These are phyloP conservation scores for Triplophysa rosa DNA, from an alignment of 2,113 vertebrate species.

Conservation along the genomic window DNA sequence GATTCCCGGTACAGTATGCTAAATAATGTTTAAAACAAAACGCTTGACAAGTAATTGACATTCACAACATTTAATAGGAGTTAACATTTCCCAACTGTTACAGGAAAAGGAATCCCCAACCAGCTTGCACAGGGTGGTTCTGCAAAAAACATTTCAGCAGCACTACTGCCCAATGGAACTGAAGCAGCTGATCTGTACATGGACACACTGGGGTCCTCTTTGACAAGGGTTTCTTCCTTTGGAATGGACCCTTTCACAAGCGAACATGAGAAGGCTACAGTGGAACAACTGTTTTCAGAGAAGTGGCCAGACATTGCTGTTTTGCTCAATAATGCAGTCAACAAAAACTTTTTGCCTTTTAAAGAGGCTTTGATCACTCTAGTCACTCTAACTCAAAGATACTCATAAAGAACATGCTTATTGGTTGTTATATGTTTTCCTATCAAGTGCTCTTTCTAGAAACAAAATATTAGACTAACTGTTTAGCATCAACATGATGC, in stretches of 20 bases:
- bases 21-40: constrained; percentile 5
- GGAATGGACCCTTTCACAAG: neutral
- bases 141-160: constrained; percentile 12
- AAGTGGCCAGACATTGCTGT: neutral
- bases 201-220: neutral
- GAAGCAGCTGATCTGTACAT: constrained; percentile 22
- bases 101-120: constrained; percentile 20
- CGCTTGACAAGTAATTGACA: neutral
- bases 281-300: neutral
- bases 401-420: too few species aligned
- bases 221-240: constrained; percentile 11
- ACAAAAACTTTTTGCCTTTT: too few species aligned
- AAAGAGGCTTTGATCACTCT: too few species aligned
- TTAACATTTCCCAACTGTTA: neutral
- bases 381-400: too few species aligned
- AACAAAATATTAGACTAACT: too few species aligned
- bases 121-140: constrained; percentile 4
- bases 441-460: too few species aligned
- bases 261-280: constrained; percentile 8
- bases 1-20: constrained; percentile 17
- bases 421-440: too few species aligned
- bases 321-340: neutral
- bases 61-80: neutral
- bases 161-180: constrained; percentile 8
- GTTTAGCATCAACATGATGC: too few species aligned